These are phyloP conservation scores for Ips typographus DNA, from an alignment of 1,140 invertebrate species.

Conservation along the genomic window DNA sequence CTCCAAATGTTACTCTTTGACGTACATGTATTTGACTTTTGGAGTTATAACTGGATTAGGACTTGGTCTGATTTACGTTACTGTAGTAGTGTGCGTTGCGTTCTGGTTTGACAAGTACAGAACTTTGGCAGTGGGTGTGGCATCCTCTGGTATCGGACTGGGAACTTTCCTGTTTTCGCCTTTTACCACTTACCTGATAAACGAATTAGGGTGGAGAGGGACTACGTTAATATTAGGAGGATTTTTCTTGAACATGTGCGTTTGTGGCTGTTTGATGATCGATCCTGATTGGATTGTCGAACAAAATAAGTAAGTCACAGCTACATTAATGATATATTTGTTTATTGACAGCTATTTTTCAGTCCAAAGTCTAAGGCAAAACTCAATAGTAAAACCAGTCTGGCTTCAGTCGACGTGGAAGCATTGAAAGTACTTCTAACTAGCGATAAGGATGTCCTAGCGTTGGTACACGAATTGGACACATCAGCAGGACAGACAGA, in stretches of 20 bases:
- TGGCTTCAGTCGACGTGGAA: conserved; percentile 51
- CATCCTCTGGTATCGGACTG: conserved; percentile 85
- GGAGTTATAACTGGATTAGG: conserved; percentile 84
- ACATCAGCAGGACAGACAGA: conserved; percentile 54
- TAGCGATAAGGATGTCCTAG: conserved; percentile 65
- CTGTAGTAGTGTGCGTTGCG: conserved; percentile 88
- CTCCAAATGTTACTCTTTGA: conserved; percentile 69
- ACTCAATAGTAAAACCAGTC: conserved; percentile 37
- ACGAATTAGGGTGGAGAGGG: conserved; percentile 82
- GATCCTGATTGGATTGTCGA: conserved; percentile 78
- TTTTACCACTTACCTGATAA: conserved; percentile 72
- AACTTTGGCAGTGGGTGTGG: conserved; percentile 88
- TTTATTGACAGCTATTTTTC: conserved; percentile 2
- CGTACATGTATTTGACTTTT: conserved; percentile 82
- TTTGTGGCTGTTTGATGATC: conserved; percentile 85
- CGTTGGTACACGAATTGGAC: conserved; percentile 64
- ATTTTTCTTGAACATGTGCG: conserved; percentile 73
- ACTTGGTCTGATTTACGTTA: conserved; percentile 84
- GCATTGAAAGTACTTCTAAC: conserved; percentile 67
- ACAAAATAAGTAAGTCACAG: conserved; percentile 49
- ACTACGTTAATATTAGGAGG: conserved; percentile 70
- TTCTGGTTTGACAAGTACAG: conserved; percentile 95
- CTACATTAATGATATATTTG: background rate
- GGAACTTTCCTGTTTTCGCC: conserved; percentile 86
- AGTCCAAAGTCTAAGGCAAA: conserved; percentile 34